Evolutionary conservation across 2,797 vertebrate genomes (phyloP), one percentile per base, ranked within the genome.

Genomic region (Muraenolepis orangiensis): DNA sequence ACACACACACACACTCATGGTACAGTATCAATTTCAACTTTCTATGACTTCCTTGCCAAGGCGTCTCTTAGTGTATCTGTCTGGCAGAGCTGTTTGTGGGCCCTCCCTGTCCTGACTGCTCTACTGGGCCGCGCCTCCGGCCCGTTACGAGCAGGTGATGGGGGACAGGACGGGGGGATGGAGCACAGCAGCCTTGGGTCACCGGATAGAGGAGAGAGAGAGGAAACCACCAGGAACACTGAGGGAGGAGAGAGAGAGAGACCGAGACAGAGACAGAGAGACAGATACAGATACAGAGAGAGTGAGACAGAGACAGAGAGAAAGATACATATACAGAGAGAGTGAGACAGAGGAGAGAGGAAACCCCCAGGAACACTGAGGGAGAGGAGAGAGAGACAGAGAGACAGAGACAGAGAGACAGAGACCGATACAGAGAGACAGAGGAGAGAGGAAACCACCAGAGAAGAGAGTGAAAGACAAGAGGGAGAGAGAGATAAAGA

Each of bases 81-180:
- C 81, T 85, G 86, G 85, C 90, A 90, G 83, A 85, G 57, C 70
- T 67, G 66, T 85, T 79, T 78, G 88, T 85, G 36, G 74, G 72
- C 78, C 71, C 7, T 72, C 83, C 86, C 85, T 77, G 79, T 82
- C 75, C 84, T 84, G 85, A 86, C 80, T 86, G 66, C 89, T 86
- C 84, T 78, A 86, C 69, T 69, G 86, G 80, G 80, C 74, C 68
- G 74, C 68, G 74, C 83, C 74, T 80, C 70, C 1, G 72, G 46
- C 80, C 89, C 74, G 64, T 91, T 87, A 89, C 86, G 80, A 85
- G 85, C 78, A 89, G 83, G 90, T 85, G 90, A 86, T 80, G 61
- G 76, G 51, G 78, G 82, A 89, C 68, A 70, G 72, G 85, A 86
- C 80, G 81, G 81, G 81, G 81, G 78, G 87, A 85, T 68, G 74